Conservation (phyloP, 1,140 invertebrate species). For the Stegodyphus dumicola region DNA sequence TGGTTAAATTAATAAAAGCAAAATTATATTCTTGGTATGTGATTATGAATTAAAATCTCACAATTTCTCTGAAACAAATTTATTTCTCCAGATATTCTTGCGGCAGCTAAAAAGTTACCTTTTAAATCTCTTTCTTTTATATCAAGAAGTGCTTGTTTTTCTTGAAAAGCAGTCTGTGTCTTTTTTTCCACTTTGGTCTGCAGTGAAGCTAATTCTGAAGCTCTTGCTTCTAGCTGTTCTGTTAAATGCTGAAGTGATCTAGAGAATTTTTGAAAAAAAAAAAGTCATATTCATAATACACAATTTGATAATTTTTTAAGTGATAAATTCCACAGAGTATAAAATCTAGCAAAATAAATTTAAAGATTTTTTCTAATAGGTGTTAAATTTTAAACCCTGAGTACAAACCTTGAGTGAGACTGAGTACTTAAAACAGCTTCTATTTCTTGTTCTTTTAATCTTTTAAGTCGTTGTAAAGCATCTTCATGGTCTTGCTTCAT, state of each 20-base stretch:
- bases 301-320: too few relatives aligned
- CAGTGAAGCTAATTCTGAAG: constrained; percentile 42
- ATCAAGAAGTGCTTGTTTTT: constrained; percentile 37
- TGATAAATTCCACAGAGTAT: too few relatives aligned
- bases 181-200: constrained; percentile 41
- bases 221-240: constrained; percentile 52
- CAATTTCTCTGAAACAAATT: too few relatives aligned
- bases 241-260: constrained; percentile 48
- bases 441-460: constrained; percentile 56
- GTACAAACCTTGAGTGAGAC: constrained; percentile 28
- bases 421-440: constrained; percentile 59
- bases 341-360: too few relatives aligned
- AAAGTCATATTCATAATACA: too few relatives aligned
- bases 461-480: constrained; percentile 43
- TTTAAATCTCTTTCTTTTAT: constrained; percentile 52
- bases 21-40: too few relatives aligned
- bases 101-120: constrained; percentile 18
- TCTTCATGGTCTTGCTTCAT: constrained; percentile 61
- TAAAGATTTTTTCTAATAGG: background rate
- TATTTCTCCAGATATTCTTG: too few relatives aligned
- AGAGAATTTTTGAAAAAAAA: background rate
- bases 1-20: too few relatives aligned
- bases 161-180: constrained; percentile 31
- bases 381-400: background rate
- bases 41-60: too few relatives aligned